phyloP scores from a whole-genome alignment of 1,140 invertebrate genomes.

The Trichogramma pretiosum region DNA sequence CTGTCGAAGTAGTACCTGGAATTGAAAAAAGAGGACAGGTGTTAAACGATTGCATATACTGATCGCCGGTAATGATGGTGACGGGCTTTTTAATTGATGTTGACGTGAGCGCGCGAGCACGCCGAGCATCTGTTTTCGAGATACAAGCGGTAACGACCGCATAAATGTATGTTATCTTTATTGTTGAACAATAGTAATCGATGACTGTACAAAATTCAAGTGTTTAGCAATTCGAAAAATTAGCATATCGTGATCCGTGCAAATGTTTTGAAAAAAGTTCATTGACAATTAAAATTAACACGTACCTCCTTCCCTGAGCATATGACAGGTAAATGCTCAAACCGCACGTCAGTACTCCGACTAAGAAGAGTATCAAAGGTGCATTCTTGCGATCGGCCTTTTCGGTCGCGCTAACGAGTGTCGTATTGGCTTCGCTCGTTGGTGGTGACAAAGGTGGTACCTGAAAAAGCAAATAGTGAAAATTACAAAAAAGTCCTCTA shows the following conservation, averaged over 20 bases:
- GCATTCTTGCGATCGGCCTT: constrained; percentile 38
- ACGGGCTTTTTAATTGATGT: background rate
- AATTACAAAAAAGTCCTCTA: background rate
- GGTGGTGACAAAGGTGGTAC: constrained; percentile 41
- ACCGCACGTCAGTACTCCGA: constrained; percentile 41
- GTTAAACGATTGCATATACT: too few relatives aligned
- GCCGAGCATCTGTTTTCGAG: too few relatives aligned
- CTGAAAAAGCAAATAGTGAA: constrained; percentile 21
- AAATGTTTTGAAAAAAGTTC: background rate
- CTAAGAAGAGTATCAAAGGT: constrained; percentile 35
- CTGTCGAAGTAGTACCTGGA: constrained; percentile 42
- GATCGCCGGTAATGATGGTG: too few relatives aligned
- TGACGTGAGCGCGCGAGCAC: background rate
- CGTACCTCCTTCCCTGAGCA: constrained; percentile 39
- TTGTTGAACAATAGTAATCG: too few relatives aligned
- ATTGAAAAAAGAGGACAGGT: too few relatives aligned
- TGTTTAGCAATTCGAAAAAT: too few relatives aligned
- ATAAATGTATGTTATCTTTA: too few relatives aligned
- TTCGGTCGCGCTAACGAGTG: constrained; percentile 36
- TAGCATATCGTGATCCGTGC: background rate
- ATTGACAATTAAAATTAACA: too few relatives aligned
- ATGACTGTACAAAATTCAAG: too few relatives aligned
- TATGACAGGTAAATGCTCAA: constrained; percentile 39
- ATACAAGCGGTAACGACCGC: too few relatives aligned
- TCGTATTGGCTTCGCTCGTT: constrained; percentile 40